Conservation (phyloP, 2,888 invertebrate species). For the Stegana nigrithorax region DNA sequence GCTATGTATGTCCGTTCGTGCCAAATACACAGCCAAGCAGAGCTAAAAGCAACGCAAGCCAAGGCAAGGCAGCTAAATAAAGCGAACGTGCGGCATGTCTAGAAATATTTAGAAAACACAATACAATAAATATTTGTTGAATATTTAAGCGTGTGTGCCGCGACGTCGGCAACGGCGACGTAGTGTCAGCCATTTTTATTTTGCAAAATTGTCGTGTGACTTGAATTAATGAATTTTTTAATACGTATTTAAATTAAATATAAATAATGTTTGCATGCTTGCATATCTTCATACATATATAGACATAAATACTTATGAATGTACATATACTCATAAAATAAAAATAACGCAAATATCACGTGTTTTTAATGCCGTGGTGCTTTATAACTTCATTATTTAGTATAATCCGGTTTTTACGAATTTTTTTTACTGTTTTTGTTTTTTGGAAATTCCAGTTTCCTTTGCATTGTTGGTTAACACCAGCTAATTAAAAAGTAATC, state of each 20-base stretch:
- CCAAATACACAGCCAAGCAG: neutral
- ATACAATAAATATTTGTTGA: conserved; percentile 1
- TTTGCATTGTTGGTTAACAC: no score
- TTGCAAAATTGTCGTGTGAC: neutral
- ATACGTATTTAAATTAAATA: neutral
- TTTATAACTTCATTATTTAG: neutral
- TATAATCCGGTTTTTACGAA: neutral
- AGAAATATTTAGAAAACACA: conserved; percentile 8
- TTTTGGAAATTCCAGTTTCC: conserved; percentile 14
- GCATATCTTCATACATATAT: no score
- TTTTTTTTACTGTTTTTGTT: neutral
- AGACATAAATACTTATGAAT: no score
- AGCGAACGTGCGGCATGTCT: neutral
- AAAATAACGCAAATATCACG: conserved; percentile 13
- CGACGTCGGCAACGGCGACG: neutral
- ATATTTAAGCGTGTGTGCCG: neutral
- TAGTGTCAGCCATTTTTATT: neutral
- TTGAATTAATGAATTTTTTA: neutral
- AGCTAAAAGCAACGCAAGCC: neutral
- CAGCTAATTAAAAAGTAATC: no score
- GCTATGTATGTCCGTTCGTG: neutral
- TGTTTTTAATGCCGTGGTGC: conserved; percentile 2
- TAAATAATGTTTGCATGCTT: neutral
- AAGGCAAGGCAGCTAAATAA: no score
- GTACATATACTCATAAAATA: no score